Evolutionary conservation across 2,888 invertebrate genomes (phyloP).

Genomic region (Noctua pronuba): DNA sequence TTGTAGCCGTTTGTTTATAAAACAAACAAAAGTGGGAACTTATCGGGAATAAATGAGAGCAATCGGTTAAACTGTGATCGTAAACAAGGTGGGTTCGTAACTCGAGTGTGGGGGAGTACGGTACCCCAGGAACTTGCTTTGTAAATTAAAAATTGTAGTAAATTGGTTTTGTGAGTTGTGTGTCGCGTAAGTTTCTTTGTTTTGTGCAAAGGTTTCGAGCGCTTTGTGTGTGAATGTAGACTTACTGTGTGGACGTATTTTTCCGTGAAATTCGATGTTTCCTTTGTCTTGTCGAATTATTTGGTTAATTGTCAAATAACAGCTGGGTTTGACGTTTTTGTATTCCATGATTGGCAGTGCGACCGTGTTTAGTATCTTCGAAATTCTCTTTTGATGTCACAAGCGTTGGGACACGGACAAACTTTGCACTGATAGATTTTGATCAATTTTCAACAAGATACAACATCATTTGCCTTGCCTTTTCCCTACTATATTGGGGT

Average conservation of each 20-base stretch:
- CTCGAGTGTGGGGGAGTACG: conserved; percentile 47
- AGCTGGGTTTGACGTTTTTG: background rate
- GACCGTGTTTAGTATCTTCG: background rate
- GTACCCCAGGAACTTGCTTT: conserved; percentile 49
- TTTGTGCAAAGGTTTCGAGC: conserved; percentile 28
- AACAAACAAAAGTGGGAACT: conserved; percentile 67
- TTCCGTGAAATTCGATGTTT: background rate
- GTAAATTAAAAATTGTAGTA: conserved; percentile 62
- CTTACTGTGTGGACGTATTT: background rate
- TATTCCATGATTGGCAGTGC: background rate
- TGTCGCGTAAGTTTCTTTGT: conserved; percentile 55
- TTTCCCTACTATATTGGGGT: too few species aligned
- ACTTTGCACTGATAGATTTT: background rate
- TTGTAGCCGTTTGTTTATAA: conserved; percentile 63
- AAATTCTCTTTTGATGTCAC: background rate
- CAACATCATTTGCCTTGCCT: too few species aligned
- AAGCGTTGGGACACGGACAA: background rate
- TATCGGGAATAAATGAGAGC: conserved; percentile 68
- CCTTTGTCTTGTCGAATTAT: conserved; percentile 18
- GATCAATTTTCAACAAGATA: background rate
- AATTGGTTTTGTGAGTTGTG: conserved; percentile 62
- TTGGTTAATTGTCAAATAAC: conserved; percentile 10
- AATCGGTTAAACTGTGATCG: conserved; percentile 68
- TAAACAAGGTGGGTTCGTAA: conserved; percentile 68
- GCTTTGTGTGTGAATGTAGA: conserved; percentile 18